Percentiles rank a stretch among this genome's conserved stretches.
Conservation (phyloP, 1,140 invertebrate species). For the Vollenhovia emeryi region DNA sequence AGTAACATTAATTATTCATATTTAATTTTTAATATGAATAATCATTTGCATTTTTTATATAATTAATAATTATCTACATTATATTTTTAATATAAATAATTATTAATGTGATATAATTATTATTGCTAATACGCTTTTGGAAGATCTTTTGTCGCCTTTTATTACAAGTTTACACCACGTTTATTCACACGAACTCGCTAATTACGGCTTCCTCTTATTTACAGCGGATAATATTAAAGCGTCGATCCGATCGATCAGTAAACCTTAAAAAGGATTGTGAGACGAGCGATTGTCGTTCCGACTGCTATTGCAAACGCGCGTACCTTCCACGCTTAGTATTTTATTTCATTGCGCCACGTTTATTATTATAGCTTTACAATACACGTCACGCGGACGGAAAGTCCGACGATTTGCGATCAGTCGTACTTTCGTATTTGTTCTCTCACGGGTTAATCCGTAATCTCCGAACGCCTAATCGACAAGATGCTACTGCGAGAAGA, state of each 20-base stretch:
- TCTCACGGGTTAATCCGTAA: neutral
- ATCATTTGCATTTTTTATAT: neutral
- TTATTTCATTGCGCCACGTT: slow-evolving; percentile 13
- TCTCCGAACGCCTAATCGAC: slow-evolving; percentile 29
- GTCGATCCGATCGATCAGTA: neutral
- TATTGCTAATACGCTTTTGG: neutral
- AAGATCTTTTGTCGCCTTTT: neutral
- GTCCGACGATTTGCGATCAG: neutral
- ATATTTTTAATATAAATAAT: neutral
- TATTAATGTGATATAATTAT: neutral
- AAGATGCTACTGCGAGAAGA: neutral
- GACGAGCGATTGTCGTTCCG: neutral
- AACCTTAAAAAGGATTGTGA: neutral
- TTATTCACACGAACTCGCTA: slow-evolving; percentile 19
- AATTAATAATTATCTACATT: neutral
- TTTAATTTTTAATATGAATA: neutral
- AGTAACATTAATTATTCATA: neutral
- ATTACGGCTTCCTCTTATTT: slow-evolving; percentile 28
- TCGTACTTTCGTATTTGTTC: neutral
- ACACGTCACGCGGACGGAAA: slow-evolving; percentile 2
- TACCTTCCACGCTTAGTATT: slow-evolving; percentile 8
- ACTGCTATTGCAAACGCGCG: neutral
- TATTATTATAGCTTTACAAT: neutral
- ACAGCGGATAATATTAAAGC: slow-evolving; percentile 7
- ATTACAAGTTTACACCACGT: neutral